Evolutionary conservation across 2,888 invertebrate genomes (phyloP), one percentile per base, ranked within the genome.

Genomic region (Bellardia pandia): DNA sequence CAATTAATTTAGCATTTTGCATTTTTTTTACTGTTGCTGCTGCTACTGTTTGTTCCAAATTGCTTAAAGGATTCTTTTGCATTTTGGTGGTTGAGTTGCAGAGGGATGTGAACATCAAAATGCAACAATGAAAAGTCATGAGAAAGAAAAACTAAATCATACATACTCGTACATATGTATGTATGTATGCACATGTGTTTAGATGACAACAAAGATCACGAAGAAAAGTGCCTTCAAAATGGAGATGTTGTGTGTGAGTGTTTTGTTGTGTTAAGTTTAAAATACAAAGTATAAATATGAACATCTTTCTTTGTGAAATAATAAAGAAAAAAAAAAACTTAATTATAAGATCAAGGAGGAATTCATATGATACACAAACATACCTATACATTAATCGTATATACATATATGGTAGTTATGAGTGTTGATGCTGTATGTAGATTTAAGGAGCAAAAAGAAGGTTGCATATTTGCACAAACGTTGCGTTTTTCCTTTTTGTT

Each of bases 1-100:
- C 92, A 92, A 92, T 92, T 92, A 92, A 89, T 90, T 90, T 91
- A 89, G 90, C 91, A 92, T 92, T 91, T 90, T 88, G 66, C 9
- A 33, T 56, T 69, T 58, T 75, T 51, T 75, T 66, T n/a, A n/a
- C 14, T 23, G 23, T 40, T 76, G 45, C 60, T 40, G 33, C 23
- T 23, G 23, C 23, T 23, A 6, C 37, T 37, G 56, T 45, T 56
- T 58, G 74, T 75, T 66, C 48, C n/a, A 82, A 81, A 82, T 87
- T 82, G 81, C 85, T 82, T 71, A 64, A 64, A 75, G 79, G 45
- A 69, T 58, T 69, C 62, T 56, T 85, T 77, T 81, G 62, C 62
- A 42, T 71, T 82, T 58, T 62, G 76, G 56, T 62, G 74, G 77
- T 74, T 81, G 56, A 56, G 37, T 51, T 66, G 58, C 42, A 51